Evolutionary conservation across 2,797 vertebrate genomes (phyloP), one percentile per base, ranked within the genome.

Genomic region (Trachurus trachurus): DNA sequence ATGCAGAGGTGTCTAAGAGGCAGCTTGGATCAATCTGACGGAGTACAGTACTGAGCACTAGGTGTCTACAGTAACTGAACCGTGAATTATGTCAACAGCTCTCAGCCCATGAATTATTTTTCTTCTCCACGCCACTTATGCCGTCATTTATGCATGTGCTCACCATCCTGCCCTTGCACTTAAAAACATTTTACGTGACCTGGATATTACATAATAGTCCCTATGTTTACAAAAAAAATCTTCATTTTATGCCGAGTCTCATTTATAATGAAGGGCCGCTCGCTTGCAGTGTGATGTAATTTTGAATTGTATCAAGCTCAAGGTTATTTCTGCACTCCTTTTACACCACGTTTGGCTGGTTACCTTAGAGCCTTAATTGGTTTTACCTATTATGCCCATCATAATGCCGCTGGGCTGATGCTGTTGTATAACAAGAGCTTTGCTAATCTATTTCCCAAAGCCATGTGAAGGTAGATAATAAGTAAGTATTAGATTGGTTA

Each of bases 341-440:
- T 44, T 67, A 6, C 21, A 26, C 50, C 40, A 31, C 47, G 42
- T 53, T 60, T 63, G 47, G 53, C 54, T 71, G 37, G 26, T 60
- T 80, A 78, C 65, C 39, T 65, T 22, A 68, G 37, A 57, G 56
- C 29, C 66, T 12, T 67, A 60, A 78, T 70, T 69, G 42, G 19
- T 72, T 80, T 45, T 37, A 37, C 34, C 34, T 9, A 47, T 62
- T 66, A 61, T 73, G 21, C 60, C 22, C 39, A 65, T 69, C 42
- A 54, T 22, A 83, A 72, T 63, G 52, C 74, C 66, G 29, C 61
- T 2, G 9, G 40, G 37, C 26, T 75, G 58, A 87, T 50, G 22
- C 44, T 76, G 9, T 87, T 90, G 70, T 59, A 57, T 81, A 83
- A 88, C 11, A 17, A 61, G 56, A 74, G 44, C 57, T 84, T 70